Evolutionary conservation across 2,888 invertebrate genomes (phyloP).

Genomic region (Nymphalis c-album): DNA sequence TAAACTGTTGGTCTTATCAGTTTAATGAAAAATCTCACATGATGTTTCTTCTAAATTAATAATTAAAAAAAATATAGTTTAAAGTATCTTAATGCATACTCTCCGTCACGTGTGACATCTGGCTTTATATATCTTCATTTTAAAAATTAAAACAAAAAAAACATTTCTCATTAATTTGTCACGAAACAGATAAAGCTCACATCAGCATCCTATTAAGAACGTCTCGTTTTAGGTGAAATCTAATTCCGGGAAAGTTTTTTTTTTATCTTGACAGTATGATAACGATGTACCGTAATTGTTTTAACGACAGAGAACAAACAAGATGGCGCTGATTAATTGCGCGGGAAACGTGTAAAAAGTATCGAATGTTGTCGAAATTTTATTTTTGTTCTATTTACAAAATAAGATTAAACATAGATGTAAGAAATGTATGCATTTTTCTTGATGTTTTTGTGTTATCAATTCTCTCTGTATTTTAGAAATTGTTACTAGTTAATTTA

Average conservation of each 20-base stretch:
- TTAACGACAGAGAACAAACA: conserved; percentile 70
- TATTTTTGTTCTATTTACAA: conserved; percentile 8
- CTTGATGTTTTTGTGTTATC: neutral
- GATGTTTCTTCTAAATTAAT: too few species aligned
- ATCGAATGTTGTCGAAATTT: conserved; percentile 39
- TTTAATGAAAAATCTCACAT: too few species aligned
- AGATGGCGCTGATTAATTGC: conserved; percentile 63
- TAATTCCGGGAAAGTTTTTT: conserved; percentile 43
- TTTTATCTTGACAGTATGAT: conserved; percentile 67
- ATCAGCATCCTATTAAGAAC: conserved; percentile 37
- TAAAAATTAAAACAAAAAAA: conserved; percentile 24
- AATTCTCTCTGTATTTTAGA: too few species aligned
- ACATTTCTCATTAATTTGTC: conserved; percentile 24
- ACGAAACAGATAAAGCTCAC: conserved; percentile 25
- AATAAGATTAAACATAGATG: neutral
- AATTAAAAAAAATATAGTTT: neutral
- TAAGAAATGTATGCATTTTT: neutral
- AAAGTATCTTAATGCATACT: neutral
- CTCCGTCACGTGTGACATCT: neutral
- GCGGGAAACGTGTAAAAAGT: conserved; percentile 63
- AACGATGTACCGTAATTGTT: conserved; percentile 67
- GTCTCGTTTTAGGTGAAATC: conserved; percentile 34
- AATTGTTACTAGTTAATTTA: too few species aligned
- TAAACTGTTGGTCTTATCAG: too few species aligned
- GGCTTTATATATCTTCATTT: conserved; percentile 5